A percentile compares a stretch with the other conserved stretches of the same genome.
Conservation (phyloP, 2,888 invertebrate species). For the Phyllotreta striolata region DNA sequence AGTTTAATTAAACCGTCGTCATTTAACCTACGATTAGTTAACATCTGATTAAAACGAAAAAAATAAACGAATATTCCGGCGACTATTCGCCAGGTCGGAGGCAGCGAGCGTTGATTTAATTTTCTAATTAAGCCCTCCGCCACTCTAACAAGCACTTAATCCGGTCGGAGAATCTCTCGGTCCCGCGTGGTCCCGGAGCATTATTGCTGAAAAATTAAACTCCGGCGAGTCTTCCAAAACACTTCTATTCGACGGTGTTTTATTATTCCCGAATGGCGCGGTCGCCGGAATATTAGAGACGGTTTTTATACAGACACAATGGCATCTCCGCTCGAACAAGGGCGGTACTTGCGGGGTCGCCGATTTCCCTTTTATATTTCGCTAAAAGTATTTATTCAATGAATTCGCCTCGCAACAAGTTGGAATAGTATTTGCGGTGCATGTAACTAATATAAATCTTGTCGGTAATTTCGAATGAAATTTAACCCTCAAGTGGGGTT, state of each 20-base stretch:
- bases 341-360: background rate
- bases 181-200: slow-evolving; percentile 21
- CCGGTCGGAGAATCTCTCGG: slow-evolving; percentile 16
- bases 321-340: slow-evolving; percentile 8
- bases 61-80: too few relatives aligned
- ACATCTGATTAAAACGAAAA: too few relatives aligned
- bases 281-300: slow-evolving; percentile 52
- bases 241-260: slow-evolving; percentile 51
- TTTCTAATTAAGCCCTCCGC: slow-evolving; percentile 25
- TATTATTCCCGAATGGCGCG: slow-evolving; percentile 51
- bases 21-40: too few relatives aligned
- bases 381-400: too few relatives aligned
- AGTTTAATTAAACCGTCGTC: too few relatives aligned
- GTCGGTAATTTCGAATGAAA: too few relatives aligned
- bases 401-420: too few relatives aligned
- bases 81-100: background rate
- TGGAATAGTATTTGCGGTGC: too few relatives aligned
- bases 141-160: slow-evolving; percentile 25
- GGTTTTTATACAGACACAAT: slow-evolving; percentile 42
- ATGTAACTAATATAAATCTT: too few relatives aligned
- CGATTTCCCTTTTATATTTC: too few relatives aligned
- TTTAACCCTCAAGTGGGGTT: too few relatives aligned
- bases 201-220: slow-evolving; percentile 45
- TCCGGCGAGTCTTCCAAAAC: slow-evolving; percentile 41
- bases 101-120: slow-evolving; percentile 23